These are phyloP conservation scores for Hippocampus comes DNA, from an alignment of 2,113 vertebrate species.

Conservation along the genomic window DNA sequence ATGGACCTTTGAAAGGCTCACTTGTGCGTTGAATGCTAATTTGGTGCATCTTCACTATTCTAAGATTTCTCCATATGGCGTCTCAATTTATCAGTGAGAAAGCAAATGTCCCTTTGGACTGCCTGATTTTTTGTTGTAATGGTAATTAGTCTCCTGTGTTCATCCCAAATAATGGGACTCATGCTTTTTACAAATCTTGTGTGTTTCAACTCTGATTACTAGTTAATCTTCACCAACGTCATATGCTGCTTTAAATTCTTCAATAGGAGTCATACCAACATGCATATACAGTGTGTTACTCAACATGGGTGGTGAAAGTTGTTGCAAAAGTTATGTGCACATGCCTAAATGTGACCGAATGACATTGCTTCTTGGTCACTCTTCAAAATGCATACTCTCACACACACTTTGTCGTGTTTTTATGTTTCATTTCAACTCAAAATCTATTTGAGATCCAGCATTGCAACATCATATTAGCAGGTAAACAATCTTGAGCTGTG, in stretches of 20 bases:
- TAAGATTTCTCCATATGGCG: not conserved
- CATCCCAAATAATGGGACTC: not conserved
- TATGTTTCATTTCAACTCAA: no score
- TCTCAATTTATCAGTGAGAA: not conserved
- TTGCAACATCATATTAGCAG: constrained; percentile 1
- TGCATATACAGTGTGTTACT: no score
- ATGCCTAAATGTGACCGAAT: no score
- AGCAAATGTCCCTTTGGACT: not conserved
- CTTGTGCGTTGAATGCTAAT: not conserved
- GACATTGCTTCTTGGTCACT: no score
- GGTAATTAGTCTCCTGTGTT: not conserved
- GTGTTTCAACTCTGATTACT: not conserved
- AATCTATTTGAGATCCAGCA: not conserved
- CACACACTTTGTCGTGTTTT: no score
- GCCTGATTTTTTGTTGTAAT: not conserved
- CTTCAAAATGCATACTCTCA: no score
- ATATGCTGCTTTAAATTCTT: not conserved
- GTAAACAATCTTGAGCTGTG: constrained; percentile 30
- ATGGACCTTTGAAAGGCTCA: not conserved
- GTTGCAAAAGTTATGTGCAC: no score
- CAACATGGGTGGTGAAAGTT: no score
- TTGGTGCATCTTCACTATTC: not conserved
- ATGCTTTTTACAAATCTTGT: not conserved
- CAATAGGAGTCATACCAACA: not conserved
- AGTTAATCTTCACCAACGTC: not conserved